These are phyloP conservation scores for Acholoe squamosa DNA, from an alignment of 2,888 invertebrate species.

Conservation along the genomic window DNA sequence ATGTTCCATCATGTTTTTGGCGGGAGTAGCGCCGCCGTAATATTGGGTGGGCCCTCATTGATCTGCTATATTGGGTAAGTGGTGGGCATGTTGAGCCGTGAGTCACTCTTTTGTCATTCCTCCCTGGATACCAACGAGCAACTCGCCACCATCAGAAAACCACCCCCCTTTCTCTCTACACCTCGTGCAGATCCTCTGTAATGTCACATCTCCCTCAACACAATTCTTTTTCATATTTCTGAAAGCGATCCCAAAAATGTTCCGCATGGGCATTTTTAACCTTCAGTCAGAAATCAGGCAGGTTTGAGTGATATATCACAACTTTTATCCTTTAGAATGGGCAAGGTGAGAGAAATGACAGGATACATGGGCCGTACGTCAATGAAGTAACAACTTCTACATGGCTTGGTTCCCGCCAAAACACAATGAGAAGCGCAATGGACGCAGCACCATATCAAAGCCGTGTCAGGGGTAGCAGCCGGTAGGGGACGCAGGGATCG, in stretches of 20 bases:
- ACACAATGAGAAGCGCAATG: not conserved
- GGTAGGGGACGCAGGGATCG: too few relatives aligned
- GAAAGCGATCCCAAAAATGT: too few relatives aligned
- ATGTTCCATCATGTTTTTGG: constrained; percentile 12
- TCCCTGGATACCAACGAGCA: not conserved
- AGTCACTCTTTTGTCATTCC: constrained; percentile 16
- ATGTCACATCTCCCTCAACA: too few relatives aligned
- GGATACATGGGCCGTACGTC: not conserved
- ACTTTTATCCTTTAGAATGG: too few relatives aligned
- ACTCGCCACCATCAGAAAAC: not conserved
- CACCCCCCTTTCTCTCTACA: not conserved
- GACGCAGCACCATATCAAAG: not conserved
- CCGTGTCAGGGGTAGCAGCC: not conserved
- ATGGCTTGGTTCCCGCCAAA: not conserved
- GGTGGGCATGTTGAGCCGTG: constrained; percentile 18
- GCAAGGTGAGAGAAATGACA: not conserved
- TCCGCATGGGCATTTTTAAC: too few relatives aligned
- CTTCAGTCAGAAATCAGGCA: too few relatives aligned
- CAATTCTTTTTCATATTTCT: too few relatives aligned
- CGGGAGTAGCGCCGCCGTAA: not conserved
- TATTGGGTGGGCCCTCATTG: constrained; percentile 2
- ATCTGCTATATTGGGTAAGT: constrained; percentile 46
- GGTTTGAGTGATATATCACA: too few relatives aligned
- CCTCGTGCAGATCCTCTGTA: not conserved
- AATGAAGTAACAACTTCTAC: not conserved